These are phyloP conservation scores for Natrix natrix DNA, from an alignment of 2,797 vertebrate species.

Conservation along the genomic window DNA sequence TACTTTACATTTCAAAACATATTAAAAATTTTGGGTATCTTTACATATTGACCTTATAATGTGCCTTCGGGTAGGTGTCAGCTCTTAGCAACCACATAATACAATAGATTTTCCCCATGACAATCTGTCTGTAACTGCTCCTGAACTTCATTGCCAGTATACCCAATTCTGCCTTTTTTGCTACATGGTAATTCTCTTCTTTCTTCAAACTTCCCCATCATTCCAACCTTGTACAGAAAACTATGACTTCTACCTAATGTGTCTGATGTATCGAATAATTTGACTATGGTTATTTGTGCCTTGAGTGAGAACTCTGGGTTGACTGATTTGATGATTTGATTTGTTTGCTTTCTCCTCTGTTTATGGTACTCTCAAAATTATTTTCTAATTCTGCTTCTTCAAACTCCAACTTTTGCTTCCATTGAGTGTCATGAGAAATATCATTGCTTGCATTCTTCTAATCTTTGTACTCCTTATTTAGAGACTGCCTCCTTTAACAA, in stretches of 20 bases:
- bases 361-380: neutral
- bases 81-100: neutral
- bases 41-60: slow-evolving; percentile 1
- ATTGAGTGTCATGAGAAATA: neutral
- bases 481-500: neutral
- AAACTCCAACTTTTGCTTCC: neutral
- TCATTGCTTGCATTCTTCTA: neutral
- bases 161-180: neutral
- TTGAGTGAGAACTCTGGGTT: neutral
- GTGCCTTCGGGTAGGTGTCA: neutral
- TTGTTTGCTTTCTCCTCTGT: neutral
- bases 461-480: neutral
- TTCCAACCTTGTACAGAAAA: neutral
- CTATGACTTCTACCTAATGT: neutral
- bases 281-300: neutral
- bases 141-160: neutral
- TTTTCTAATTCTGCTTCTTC: neutral
- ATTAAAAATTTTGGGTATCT: slow-evolving; percentile 44
- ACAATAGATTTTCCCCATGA: neutral
- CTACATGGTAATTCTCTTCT: neutral
- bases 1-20: slow-evolving; percentile 21
- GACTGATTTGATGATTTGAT: neutral
- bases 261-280: neutral
- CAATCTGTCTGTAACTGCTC: neutral
- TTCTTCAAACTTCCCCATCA: neutral